Conservation (phyloP, 2,113 vertebrate species). For the Tinamus guttatus region DNA sequence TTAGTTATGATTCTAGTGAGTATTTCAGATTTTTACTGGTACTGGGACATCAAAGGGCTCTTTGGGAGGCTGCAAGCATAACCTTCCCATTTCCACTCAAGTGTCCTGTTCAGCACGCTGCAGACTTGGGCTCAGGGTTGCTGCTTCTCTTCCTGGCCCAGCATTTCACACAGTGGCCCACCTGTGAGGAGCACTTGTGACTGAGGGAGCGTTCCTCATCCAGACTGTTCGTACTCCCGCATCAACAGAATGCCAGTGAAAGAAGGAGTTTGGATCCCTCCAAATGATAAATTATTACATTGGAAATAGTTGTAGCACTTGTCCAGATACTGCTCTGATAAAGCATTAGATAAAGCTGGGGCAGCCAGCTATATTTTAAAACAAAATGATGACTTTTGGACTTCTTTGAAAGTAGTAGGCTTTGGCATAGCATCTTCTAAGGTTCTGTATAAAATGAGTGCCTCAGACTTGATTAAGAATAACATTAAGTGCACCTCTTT, state of each 20-base stretch:
- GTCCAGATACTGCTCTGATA: not conserved
- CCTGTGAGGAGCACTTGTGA: not conserved
- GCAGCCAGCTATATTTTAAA: not conserved
- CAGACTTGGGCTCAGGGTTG: not conserved
- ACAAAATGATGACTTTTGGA: not conserved
- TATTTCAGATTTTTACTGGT: not conserved
- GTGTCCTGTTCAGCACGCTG: not conserved
- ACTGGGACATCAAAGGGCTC: not conserved
- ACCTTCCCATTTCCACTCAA: not conserved
- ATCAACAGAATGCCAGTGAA: not conserved
- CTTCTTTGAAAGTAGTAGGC: not conserved
- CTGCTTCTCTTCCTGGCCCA: not conserved
- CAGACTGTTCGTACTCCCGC: not conserved
- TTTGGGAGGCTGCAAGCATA: not conserved
- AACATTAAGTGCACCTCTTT: not conserved
- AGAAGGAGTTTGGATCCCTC: not conserved
- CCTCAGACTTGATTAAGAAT: not conserved
- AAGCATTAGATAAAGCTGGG: not conserved
- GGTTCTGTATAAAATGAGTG: not conserved
- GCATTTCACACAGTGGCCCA: not conserved
- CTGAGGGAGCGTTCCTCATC: not conserved
- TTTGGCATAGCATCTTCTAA: not conserved
- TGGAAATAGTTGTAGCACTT: not conserved
- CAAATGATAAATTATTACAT: not conserved
- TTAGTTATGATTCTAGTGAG: not conserved